Conservation (phyloP, 1,140 invertebrate genomes). For the Chrysoperla carnea region DNA sequence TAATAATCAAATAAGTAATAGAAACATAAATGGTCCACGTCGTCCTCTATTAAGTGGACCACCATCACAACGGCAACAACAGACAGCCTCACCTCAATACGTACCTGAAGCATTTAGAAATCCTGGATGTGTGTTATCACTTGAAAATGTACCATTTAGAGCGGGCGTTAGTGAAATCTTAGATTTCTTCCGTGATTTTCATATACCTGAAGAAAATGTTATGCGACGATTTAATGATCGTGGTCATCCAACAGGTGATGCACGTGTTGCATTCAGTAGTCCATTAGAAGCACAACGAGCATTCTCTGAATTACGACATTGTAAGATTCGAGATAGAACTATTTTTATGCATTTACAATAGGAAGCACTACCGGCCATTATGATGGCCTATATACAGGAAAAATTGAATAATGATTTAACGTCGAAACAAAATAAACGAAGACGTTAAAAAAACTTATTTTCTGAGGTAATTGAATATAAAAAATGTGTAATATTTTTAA, state of each 20-base stretch:
- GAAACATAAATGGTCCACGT: conserved; percentile 18
- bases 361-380: too few species aligned
- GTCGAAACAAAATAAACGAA: too few species aligned
- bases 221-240: conserved; percentile 69
- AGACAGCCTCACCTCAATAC: conserved; percentile 13
- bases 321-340: conserved; percentile 33
- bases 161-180: conserved; percentile 75
- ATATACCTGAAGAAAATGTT: conserved; percentile 54
- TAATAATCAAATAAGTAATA: conserved; percentile 20
- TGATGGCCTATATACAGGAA: too few species aligned
- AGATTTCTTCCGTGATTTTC: conserved; percentile 63
- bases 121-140: conserved; percentile 61
- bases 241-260: conserved; percentile 75
- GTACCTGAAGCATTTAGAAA: conserved; percentile 42
- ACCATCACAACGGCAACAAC: conserved; percentile 8
- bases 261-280: conserved; percentile 61
- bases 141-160: conserved; percentile 75
- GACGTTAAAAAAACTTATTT: too few species aligned
- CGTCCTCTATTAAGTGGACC: conserved; percentile 13
- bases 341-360: conserved; percentile 24
- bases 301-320: conserved; percentile 33
- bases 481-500: too few species aligned
- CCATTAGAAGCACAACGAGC: conserved; percentile 59
- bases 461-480: too few species aligned
- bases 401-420: too few species aligned